Base-by-base conservation (phyloP, 2,888 invertebrate species). In the Ophion costatus region DNA sequence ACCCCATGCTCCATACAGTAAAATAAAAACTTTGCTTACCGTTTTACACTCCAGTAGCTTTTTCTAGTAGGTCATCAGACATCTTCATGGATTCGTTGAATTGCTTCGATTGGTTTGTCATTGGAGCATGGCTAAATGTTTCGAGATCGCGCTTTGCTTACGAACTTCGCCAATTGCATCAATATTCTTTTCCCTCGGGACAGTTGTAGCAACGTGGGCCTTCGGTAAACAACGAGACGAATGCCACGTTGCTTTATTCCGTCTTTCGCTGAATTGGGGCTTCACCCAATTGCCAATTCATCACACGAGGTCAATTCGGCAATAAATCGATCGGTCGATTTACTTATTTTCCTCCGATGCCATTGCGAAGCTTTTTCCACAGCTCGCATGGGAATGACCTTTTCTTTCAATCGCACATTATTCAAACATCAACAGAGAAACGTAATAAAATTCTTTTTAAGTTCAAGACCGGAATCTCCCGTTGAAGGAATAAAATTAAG, bases 401-500 rank as follows among this genome's bases (percentile, higher is more conserved):
- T 51, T 17, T 1, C 17, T 51, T 14, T 51, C 51, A 51, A 51
- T 17, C 51, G 3, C 6, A 17, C 14, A 51, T 17, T 51, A 4
- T 51, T 51, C 14, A 51, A 51, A 17, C 51, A 51, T 51, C 51
- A 51, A 17, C 0, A 2, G 17, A 14, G 11, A 17, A 17, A 1
- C 51, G 51, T 51, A 51, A 17, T 17, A 45, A 45, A 45, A 51
- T 51, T 5, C 51, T 51, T 51, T 51, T 51, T 14, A 14, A 17
- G 17, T 14, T 51, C 51, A 51, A 51, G 51, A 51, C 51, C 17
- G 51, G 51, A 51, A 51, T 4, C 17, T 51, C 51, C 14, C 51
- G 71, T 56, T 79, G 57, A 38, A 69, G 59, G 59, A 22, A 20
- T 66, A 17, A 66, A 66, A 66, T 42, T 45, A n/a, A 11, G 6